Percentiles rank a stretch among this genome's conserved stretches.
Conservation (phyloP, 2,113 vertebrate species). For the Sinocyclocheilus anshuiensis region DNA sequence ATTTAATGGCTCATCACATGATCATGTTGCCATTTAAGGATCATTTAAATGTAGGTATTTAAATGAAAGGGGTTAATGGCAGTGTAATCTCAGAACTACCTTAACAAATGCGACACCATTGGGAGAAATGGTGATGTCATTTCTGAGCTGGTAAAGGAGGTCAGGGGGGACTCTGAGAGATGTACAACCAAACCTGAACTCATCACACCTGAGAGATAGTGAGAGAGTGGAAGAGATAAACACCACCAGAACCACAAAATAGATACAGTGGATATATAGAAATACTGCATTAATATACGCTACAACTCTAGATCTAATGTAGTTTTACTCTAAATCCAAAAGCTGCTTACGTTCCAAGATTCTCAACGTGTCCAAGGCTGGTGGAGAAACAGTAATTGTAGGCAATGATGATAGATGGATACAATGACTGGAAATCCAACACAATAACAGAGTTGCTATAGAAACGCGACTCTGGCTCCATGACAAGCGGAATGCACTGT, state of each 20-base stretch:
- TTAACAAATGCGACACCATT: constrained; percentile 94
- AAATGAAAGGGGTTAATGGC: not conserved
- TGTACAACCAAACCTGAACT: constrained; percentile 94
- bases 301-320: not conserved
- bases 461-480: constrained; percentile 98
- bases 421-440: constrained; percentile 96
- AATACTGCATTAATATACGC: not conserved
- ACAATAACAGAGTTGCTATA: constrained; percentile 97
- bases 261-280: not conserved
- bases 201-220: constrained; percentile 79
- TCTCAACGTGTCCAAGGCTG: constrained; percentile 92
- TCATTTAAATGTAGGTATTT: not conserved
- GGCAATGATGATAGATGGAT: constrained; percentile 96
- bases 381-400: constrained; percentile 99
- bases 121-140: constrained; percentile 94
- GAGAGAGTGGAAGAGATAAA: constrained; percentile 30
- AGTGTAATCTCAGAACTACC: constrained; percentile 72
- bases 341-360: constrained; percentile 90
- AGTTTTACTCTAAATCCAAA: constrained; percentile 2
- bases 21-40: not conserved
- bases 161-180: constrained; percentile 91
- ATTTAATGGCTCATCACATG: not conserved
- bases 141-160: constrained; percentile 88
- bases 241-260: not conserved
- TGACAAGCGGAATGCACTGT: constrained; percentile 90